These are phyloP conservation scores for Chamaea fasciata DNA, from an alignment of 2,113 vertebrate species.

Conservation along the genomic window DNA sequence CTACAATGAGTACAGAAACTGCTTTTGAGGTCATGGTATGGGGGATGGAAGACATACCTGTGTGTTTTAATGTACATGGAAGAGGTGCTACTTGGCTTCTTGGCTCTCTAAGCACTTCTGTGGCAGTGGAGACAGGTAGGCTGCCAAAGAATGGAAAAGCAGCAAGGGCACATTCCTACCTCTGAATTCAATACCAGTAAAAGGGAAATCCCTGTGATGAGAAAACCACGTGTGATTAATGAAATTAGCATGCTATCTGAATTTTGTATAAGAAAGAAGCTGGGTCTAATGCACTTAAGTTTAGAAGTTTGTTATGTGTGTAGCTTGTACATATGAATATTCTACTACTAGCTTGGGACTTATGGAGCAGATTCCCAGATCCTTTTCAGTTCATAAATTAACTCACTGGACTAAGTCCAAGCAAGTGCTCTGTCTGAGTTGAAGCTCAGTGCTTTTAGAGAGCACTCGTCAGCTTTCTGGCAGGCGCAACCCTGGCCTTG, in stretches of 20 bases:
- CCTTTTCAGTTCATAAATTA: constrained; percentile 18
- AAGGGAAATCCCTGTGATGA: background rate
- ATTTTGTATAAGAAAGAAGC: background rate
- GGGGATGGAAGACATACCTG: background rate
- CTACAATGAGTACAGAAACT: background rate
- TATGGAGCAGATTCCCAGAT: background rate
- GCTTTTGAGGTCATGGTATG: accelerated
- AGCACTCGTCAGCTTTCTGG: background rate
- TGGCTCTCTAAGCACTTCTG: background rate
- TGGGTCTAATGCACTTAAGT: background rate
- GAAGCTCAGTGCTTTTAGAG: background rate
- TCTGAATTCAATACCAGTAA: background rate
- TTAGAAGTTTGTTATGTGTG: background rate
- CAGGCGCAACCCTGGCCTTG: background rate
- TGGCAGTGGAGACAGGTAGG: background rate
- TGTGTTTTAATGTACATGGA: background rate
- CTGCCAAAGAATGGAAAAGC: background rate
- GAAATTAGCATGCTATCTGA: background rate
- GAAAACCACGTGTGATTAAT: background rate
- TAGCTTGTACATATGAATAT: background rate
- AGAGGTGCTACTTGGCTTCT: background rate
- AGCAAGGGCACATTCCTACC: background rate
- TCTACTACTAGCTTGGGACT: background rate
- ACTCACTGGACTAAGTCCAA: background rate
- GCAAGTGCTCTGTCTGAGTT: background rate